Percentiles rank a stretch among this genome's conserved stretches.
Evolutionary conservation across 2,113 vertebrate genomes (phyloP).

Genomic region (Cryptotis parvus): DNA sequence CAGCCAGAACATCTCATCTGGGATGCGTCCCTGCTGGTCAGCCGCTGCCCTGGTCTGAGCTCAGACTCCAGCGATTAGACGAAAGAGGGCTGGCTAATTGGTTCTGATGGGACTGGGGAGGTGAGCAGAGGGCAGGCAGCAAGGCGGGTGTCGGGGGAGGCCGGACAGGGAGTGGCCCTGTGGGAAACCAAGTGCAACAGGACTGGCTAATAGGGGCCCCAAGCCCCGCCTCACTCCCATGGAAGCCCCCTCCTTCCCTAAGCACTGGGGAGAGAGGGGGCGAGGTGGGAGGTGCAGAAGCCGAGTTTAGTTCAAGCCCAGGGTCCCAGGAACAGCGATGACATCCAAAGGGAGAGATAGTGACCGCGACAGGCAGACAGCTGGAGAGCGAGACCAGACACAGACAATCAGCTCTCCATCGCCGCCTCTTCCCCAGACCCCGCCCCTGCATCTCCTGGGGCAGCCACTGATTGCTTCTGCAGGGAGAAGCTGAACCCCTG

Average conservation of each 20-base stretch:
- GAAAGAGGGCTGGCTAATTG: conserved; percentile 79
- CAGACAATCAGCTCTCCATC: not conserved
- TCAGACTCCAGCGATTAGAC: conserved; percentile 78
- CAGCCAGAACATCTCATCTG: not conserved
- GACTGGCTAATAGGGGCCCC: conserved; percentile 49
- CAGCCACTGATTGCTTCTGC: not conserved
- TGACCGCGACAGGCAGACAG: conserved; percentile 3
- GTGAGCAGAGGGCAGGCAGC: conserved; percentile 74
- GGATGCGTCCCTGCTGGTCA: conserved; percentile 41
- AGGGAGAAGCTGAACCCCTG: not conserved
- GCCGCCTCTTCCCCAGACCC: not conserved
- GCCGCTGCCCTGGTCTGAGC: conserved; percentile 19
- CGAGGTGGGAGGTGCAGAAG: not conserved
- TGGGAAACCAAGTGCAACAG: conserved; percentile 66
- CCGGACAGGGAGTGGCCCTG: conserved; percentile 28
- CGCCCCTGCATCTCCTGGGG: not conserved
- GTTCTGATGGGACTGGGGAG: conserved; percentile 73
- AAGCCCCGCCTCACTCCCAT: not conserved
- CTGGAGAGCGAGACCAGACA: not conserved
- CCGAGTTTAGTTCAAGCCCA: not conserved
- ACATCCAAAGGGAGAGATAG: conserved; percentile 42
- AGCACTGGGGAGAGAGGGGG: not conserved
- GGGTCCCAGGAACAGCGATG: not conserved
- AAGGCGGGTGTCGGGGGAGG: too few species aligned
- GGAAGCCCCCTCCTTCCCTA: conserved; percentile 9